Evolutionary conservation across 1,140 invertebrate genomes (phyloP), one percentile per base, ranked within the genome.

Genomic region (Sitophilus oryzae): DNA sequence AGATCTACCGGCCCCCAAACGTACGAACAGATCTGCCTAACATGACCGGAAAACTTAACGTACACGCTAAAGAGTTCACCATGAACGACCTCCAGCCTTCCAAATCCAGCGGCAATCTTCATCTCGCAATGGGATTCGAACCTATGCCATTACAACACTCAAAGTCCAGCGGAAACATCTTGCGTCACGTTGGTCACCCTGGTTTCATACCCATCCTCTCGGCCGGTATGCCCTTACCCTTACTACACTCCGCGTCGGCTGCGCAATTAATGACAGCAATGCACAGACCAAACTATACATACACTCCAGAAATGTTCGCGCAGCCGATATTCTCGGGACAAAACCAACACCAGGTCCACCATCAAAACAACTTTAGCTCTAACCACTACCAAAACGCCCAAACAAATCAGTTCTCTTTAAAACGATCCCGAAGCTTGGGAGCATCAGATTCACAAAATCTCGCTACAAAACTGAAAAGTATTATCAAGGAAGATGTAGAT

Each of bases 1-100:
- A 91, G 76, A 88, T 91, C 63, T 91, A 92, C 71, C 80, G 88
- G 66, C 89, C 89, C 16, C 89, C 89, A 70, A 90, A 89, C 87
- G 74, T 78, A 73, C 76, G 66, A 25, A 68, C 65, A 1, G 68
- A 70, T 55, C 18, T 68, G 10, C 60, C 61, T 57, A 47, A 65
- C 58, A 43, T 59, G 67, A 59, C 59, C 52, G 64, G 65, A 66
- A 82, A 85, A 74, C 76, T 89, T 61, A 89, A 90, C 71, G 86
- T 89, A 46, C 84, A 89, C 75, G 88, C 87, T 37, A 88, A 88
- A 74, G 88, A 89, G 77, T 89, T 91, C 71, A 88, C 85, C 58
- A 86, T 87, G 84, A 81, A 80, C 71, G 67, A 70, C 30, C 66
- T 82, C 21, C 78, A 82, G 52, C 74, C 78, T 43, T 80, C 79